These are phyloP conservation scores for Drosophila barbarae DNA, from an alignment of 2,888 invertebrate genomes.

Conservation along the genomic window DNA sequence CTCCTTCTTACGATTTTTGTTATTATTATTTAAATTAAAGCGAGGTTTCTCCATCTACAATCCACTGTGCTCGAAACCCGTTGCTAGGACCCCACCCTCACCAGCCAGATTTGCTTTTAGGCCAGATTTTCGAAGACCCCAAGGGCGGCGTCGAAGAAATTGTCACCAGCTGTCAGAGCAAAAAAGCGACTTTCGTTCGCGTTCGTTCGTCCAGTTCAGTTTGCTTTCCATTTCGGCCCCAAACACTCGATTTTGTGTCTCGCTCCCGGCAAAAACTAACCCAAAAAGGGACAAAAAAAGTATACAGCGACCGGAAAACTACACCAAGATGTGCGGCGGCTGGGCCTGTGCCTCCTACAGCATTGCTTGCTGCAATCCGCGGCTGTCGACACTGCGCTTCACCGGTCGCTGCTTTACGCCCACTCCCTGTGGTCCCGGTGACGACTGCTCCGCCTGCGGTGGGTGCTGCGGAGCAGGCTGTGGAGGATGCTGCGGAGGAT, in stretches of 20 bases:
- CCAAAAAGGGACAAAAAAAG: conserved; percentile 2
- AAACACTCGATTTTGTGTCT: conserved; percentile 33
- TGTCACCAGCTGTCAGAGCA: conserved; percentile 64
- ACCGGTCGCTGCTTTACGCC: conserved; percentile 60
- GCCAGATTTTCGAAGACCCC: conserved; percentile 5
- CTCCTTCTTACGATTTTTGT: not conserved
- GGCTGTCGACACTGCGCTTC: conserved; percentile 53
- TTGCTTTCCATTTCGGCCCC: conserved; percentile 26
- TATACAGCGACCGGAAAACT: not conserved
- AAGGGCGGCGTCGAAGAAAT: conserved; percentile 47
- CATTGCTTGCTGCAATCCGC: conserved; percentile 58
- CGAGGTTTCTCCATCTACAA: not conserved
- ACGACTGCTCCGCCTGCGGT: conserved; percentile 37
- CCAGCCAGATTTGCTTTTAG: conserved; percentile 8
- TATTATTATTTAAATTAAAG: not conserved
- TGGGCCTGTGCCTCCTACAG: conserved; percentile 63
- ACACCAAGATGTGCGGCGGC: conserved; percentile 57
- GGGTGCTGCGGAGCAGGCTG: conserved; percentile 37
- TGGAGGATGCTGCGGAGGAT: conserved; percentile 8
- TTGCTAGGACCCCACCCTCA: not conserved
- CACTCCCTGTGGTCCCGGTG: conserved; percentile 56
- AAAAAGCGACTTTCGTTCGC: conserved; percentile 1
- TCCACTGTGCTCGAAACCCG: not conserved
- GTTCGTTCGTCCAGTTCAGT: conserved; percentile 14
- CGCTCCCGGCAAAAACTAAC: conserved; percentile 19